A percentile compares a stretch with the other conserved stretches of the same genome.
Conservation (phyloP, 1,140 invertebrate genomes). For the Bradysia coprophila region DNA sequence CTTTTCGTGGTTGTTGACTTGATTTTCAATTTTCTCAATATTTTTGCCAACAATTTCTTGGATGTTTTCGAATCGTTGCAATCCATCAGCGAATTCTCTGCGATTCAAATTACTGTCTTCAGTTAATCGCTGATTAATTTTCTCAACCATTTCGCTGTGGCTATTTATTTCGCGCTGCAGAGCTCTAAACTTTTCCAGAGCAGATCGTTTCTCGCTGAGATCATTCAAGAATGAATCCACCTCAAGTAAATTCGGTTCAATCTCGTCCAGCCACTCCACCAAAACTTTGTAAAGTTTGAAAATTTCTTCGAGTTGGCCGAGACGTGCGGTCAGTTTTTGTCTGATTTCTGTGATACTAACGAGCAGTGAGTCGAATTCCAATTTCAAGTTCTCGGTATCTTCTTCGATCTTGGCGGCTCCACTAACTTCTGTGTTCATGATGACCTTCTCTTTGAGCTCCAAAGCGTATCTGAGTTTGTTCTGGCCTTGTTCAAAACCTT, state of each 20-base stretch:
- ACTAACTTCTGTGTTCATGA: slow-evolving; percentile 75
- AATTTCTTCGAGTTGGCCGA: slow-evolving; percentile 64
- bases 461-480: slow-evolving; percentile 75
- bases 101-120: slow-evolving; percentile 44
- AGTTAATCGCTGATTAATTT: slow-evolving; percentile 40
- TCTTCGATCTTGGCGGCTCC: slow-evolving; percentile 76
- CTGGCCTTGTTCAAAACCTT: slow-evolving; percentile 76
- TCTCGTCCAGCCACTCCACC: slow-evolving; percentile 69
- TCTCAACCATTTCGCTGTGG: slow-evolving; percentile 54
- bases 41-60: slow-evolving; percentile 40
- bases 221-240: slow-evolving; percentile 58
- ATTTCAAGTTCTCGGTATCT: slow-evolving; percentile 69
- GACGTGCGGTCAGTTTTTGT: slow-evolving; percentile 47
- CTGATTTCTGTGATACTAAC: slow-evolving; percentile 59
- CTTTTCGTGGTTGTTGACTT: slow-evolving; percentile 73
- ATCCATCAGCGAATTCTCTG: slow-evolving; percentile 45
- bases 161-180: slow-evolving; percentile 57
- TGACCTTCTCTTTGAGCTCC: slow-evolving; percentile 82
- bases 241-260: slow-evolving; percentile 59
- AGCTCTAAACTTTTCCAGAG: slow-evolving; percentile 63
- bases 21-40: slow-evolving; percentile 53
- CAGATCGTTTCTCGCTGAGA: slow-evolving; percentile 74
- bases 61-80: slow-evolving; percentile 50
- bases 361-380: slow-evolving; percentile 72
- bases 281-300: slow-evolving; percentile 59